phyloP scores from a whole-genome alignment of 2,797 vertebrate genomes.

The Nothura maculosa region DNA sequence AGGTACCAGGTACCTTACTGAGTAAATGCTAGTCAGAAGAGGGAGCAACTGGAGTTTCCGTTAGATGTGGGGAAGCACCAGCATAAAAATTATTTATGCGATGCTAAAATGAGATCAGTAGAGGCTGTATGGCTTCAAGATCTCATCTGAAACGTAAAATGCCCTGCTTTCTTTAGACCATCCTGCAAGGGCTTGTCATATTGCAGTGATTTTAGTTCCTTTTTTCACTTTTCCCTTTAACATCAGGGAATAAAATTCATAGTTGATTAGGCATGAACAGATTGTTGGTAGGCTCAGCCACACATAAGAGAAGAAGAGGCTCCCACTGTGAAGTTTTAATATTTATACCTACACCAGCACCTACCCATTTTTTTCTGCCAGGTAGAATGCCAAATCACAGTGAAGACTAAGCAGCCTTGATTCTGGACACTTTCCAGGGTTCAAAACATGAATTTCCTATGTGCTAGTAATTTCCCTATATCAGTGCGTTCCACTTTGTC shows the following conservation, averaged over 20 bases:
- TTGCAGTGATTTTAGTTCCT: not conserved
- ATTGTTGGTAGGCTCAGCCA: not conserved
- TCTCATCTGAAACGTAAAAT: not conserved
- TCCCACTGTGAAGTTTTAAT: not conserved
- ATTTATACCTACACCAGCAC: not conserved
- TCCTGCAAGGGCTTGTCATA: conserved; percentile 2
- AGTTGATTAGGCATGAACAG: not conserved
- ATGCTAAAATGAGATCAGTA: not conserved
- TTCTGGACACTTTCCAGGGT: not conserved
- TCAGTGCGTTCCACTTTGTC: not conserved
- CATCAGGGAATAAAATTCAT: not conserved
- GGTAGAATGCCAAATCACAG: not conserved
- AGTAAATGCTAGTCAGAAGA: not conserved
- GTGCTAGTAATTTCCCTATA: not conserved
- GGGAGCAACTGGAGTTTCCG: not conserved
- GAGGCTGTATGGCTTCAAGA: not conserved
- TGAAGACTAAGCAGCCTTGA: not conserved
- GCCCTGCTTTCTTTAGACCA: not conserved
- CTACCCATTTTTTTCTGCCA: not conserved
- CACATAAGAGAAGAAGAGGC: not conserved
- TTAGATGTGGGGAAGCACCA: not conserved
- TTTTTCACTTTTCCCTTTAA: not conserved
- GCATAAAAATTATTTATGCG: not conserved
- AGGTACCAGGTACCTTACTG: not conserved
- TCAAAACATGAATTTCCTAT: not conserved